These are phyloP conservation scores for Xiphophorus birchmanni DNA, from an alignment of 2,797 vertebrate species.

Conservation along the genomic window DNA sequence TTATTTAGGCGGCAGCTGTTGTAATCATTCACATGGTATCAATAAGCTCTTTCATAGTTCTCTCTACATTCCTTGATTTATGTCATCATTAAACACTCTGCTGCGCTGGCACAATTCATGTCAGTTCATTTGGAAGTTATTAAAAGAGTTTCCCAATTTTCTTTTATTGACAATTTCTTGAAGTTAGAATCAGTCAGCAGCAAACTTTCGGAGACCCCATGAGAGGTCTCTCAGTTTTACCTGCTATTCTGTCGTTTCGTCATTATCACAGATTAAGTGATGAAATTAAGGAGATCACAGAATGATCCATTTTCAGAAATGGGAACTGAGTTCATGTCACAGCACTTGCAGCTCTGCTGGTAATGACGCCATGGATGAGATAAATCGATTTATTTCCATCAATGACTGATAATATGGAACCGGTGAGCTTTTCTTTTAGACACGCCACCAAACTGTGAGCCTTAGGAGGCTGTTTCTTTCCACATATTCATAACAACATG, in stretches of 20 bases:
- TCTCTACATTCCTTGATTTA: background rate
- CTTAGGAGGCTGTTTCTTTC: background rate
- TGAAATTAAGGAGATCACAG: background rate
- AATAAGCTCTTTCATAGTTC: background rate
- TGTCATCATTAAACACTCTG: background rate
- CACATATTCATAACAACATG: background rate
- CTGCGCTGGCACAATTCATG: background rate
- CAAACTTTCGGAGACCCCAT: constrained; percentile 8
- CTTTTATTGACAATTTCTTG: constrained; percentile 9
- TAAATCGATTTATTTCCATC: background rate
- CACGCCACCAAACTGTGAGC: background rate
- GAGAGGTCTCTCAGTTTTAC: constrained; percentile 8
- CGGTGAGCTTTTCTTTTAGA: background rate
- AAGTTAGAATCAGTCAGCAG: constrained; percentile 8
- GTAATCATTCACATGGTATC: background rate
- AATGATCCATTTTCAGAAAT: background rate
- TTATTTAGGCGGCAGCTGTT: background rate
- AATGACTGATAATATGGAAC: background rate
- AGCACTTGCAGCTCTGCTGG: background rate
- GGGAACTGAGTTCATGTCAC: background rate
- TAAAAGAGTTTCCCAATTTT: constrained; percentile 5
- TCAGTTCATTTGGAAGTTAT: background rate
- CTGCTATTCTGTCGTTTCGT: background rate
- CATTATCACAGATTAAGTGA: constrained; percentile 8
- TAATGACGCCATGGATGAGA: background rate